Evolutionary conservation across 1,140 invertebrate species (phyloP).

Genomic region (Drosophila pectinifera): DNA sequence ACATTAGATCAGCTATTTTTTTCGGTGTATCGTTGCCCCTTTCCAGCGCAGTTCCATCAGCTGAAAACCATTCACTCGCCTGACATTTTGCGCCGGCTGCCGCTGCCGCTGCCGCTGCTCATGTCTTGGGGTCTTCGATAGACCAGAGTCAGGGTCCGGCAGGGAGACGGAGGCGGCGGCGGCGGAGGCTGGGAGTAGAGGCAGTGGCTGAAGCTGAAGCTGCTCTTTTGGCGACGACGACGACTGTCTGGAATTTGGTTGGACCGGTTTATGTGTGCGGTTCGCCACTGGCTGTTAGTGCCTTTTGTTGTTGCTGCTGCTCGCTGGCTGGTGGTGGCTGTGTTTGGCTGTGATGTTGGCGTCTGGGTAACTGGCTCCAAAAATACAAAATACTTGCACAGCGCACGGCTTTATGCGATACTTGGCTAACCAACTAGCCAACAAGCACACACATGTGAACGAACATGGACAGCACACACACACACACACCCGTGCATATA

Average conservation of each 20-base stretch:
- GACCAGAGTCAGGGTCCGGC: slow-evolving; percentile 21
- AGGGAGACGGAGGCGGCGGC: not conserved
- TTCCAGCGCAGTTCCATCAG: not conserved
- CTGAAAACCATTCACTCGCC: slow-evolving; percentile 61
- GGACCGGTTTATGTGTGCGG: slow-evolving; percentile 65
- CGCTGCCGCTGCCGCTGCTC: slow-evolving; percentile 45
- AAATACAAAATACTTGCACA: slow-evolving; percentile 71
- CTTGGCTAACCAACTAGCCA: slow-evolving; percentile 76
- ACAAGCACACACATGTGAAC: slow-evolving; percentile 35
- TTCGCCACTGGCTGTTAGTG: slow-evolving; percentile 29
- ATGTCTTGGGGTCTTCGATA: slow-evolving; percentile 39
- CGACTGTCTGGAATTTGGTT: slow-evolving; percentile 69
- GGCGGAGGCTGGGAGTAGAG: not conserved
- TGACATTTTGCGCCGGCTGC: slow-evolving; percentile 74
- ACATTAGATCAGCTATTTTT: not conserved
- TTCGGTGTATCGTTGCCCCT: not conserved
- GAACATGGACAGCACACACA: slow-evolving; percentile 46
- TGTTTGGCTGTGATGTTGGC: slow-evolving; percentile 42
- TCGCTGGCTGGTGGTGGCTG: not conserved
- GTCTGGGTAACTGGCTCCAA: slow-evolving; percentile 73
- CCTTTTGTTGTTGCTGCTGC: slow-evolving; percentile 28
- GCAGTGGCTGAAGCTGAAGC: slow-evolving; percentile 17
- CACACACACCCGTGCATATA: slow-evolving; percentile 31
- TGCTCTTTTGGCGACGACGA: slow-evolving; percentile 48
- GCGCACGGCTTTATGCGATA: slow-evolving; percentile 62